phyloP scores from a whole-genome alignment of 2,888 invertebrate genomes.

The Lepidocyrtinus sp. region DNA sequence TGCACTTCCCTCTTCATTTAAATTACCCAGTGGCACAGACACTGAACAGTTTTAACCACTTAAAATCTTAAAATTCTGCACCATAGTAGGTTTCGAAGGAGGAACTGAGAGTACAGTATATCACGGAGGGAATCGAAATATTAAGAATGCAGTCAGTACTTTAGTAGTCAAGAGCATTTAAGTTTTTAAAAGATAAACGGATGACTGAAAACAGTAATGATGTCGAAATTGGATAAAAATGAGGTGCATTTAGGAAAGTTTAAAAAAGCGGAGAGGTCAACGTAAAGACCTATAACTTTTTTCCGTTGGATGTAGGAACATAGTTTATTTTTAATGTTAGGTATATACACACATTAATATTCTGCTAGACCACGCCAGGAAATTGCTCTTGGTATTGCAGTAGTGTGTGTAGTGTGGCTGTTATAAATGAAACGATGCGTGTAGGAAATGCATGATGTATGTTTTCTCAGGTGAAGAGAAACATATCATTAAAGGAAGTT shows the following conservation, averaged over 20 bases:
- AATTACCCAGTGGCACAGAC: neutral
- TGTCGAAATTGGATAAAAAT: too few species aligned
- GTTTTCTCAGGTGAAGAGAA: conserved; percentile 30
- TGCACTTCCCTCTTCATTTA: neutral
- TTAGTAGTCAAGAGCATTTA: neutral
- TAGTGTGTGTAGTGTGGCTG: neutral
- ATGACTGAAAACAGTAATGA: neutral
- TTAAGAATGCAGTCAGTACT: neutral
- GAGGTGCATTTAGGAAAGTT: neutral
- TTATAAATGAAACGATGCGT: too few species aligned
- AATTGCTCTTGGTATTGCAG: too few species aligned
- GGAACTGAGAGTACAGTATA: too few species aligned
- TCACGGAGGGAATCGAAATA: too few species aligned
- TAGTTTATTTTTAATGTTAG: too few species aligned
- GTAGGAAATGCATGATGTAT: conserved; percentile 27
- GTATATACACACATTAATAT: neutral
- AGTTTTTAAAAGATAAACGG: neutral
- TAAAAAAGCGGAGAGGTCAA: neutral
- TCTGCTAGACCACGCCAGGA: neutral
- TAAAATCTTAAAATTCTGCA: neutral
- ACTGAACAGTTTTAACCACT: neutral
- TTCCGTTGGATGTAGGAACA: too few species aligned
- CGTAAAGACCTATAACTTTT: neutral
- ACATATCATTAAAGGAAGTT: conserved; percentile 45
- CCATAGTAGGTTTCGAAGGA: too few species aligned